Base-by-base conservation (phyloP, 2,797 vertebrate genomes). In the Tangara arthus region DNA sequence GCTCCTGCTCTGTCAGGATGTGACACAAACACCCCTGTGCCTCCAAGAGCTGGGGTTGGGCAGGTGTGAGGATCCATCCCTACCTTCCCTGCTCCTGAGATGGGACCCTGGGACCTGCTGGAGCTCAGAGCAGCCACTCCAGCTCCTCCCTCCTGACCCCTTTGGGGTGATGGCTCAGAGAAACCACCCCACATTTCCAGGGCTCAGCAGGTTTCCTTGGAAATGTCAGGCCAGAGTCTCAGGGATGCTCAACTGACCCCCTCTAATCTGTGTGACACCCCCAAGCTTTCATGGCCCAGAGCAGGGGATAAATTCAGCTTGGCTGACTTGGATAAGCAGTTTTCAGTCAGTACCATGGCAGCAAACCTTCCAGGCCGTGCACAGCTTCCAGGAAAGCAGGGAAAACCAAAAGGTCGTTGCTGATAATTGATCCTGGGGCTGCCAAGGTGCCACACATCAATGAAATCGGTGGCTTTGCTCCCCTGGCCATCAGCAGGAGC, bases 401-500 rank as follows among this genome's bases (percentile, higher is more conserved):
- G 26, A 47, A 39, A 83, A 22, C 4, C 23, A n/a, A 61, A 52
- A 6, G 22, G 26, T 8, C 47, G 2, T 8, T 13, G 20, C 49
- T 46, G 56, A 5, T 32, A 21, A 23, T 2, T 3, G 9, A 8
- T 18, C 17, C 49, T 50, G 49, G 49, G 49, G 49, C 27, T 50
- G 49, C 9, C 11, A 72, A 24, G 57, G 28, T 32, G 22, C 12
- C 19, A 3, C 1, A 2, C 15, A 2, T 3, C 9, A 2, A 2
- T 49, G 4, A 11, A 30, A 1, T 0, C 23, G 2, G 12, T 1
- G 4, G 16, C 17, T 65, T 49, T 44, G 35, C 23, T 56, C 49
- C 59, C 8, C 18, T 3, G 46, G 47, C 63, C 5, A 0, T 4
- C 10, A 12, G 60, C 56, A 35, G 83, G 56, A 73, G 50, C 46